Evolutionary conservation across 2,113 vertebrate genomes (phyloP).

Genomic region (Micronycteris hirsuta): DNA sequence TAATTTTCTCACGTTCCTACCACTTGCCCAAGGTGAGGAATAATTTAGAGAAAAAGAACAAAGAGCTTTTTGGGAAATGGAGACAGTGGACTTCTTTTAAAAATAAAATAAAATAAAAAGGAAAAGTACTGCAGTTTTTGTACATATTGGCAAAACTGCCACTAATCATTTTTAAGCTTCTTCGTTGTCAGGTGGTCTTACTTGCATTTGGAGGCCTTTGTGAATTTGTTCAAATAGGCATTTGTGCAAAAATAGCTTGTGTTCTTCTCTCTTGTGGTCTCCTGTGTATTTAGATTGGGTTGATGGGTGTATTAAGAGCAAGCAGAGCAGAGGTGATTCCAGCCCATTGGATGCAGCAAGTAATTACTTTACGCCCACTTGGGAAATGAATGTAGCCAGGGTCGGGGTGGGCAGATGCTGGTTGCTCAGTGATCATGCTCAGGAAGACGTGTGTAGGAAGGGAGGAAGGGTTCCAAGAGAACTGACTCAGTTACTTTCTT

Average conservation of each 20-base stretch:
- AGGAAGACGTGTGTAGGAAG: background rate
- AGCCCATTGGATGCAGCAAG: constrained; percentile 6
- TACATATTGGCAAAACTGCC: background rate
- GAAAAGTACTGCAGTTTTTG: background rate
- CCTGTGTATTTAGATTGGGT: background rate
- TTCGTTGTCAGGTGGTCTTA: background rate
- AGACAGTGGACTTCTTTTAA: constrained; percentile 29
- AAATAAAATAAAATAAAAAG: background rate
- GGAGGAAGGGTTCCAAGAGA: background rate
- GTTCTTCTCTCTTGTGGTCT: background rate
- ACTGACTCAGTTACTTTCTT: background rate
- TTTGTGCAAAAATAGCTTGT: background rate
- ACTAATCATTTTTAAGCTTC: background rate
- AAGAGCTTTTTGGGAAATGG: constrained; percentile 48
- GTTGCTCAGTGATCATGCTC: background rate
- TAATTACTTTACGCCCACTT: constrained; percentile 4
- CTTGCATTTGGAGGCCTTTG: background rate
- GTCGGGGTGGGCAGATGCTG: background rate
- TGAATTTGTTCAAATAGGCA: background rate
- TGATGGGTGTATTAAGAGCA: constrained; percentile 38
- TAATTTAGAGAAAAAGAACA: constrained; percentile 66
- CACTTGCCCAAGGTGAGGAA: constrained; percentile 72
- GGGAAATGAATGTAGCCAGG: background rate
- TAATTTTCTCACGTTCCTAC: constrained; percentile 72
- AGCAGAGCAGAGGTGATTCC: constrained; percentile 39